Conservation (phyloP, 2,113 vertebrate genomes). For the Antechinus flavipes region DNA sequence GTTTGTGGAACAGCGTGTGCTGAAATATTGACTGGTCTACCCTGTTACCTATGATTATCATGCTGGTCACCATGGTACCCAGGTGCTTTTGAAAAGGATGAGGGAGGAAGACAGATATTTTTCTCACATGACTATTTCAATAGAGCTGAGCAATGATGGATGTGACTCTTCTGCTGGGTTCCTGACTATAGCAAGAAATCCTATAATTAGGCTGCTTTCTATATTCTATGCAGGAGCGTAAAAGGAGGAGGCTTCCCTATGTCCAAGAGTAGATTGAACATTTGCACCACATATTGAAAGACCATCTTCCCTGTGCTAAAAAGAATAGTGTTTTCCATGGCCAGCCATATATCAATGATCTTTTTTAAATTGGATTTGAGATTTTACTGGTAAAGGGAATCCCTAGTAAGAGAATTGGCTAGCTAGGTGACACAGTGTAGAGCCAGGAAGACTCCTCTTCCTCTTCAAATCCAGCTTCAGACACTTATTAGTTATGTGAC, state of each 20-base stretch:
- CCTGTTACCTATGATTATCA: constrained; percentile 17
- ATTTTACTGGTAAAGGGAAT: neutral
- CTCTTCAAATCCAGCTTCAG: neutral
- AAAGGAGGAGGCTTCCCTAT: constrained; percentile 20
- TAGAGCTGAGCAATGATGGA: constrained; percentile 6
- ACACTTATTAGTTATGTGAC: neutral
- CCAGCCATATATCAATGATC: neutral
- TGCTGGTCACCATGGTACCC: constrained; percentile 4
- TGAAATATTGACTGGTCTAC: constrained; percentile 23
- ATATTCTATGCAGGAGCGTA: neutral
- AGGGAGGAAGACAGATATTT: constrained; percentile 30
- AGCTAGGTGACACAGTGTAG: neutral
- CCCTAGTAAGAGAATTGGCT: neutral
- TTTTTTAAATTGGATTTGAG: neutral
- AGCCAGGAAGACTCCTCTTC: neutral
- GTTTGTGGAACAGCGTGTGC: constrained; percentile 28
- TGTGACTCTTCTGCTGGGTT: constrained; percentile 22
- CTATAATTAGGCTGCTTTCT: constrained; percentile 25
- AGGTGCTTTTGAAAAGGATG: constrained; percentile 28
- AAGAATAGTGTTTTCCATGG: neutral
- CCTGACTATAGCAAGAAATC: constrained; percentile 23
- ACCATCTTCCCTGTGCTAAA: neutral
- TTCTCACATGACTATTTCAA: constrained; percentile 10
- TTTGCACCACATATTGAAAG: constrained; percentile 34
- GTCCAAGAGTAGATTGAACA: constrained; percentile 2